Base-by-base conservation (phyloP, 30 jellyfish, hydroid and myxozoan genomes). In the Chrysaora quinquecirrha region DNA sequence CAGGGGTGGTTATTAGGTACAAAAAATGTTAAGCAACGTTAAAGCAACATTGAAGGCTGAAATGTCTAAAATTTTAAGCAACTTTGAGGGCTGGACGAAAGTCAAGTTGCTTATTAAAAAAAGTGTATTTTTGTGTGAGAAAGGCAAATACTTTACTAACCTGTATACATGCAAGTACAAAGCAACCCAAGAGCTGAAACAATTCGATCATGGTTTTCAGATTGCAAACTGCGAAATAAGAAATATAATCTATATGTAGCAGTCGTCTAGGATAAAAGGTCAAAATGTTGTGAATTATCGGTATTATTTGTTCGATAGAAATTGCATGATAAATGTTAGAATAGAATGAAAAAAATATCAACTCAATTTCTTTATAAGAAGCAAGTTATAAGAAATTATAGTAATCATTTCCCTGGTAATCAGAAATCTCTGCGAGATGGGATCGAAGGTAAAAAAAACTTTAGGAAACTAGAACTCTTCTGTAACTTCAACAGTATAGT, bases 121-220 rank as follows among this genome's bases (percentile, higher is more conserved):
- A n/a, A n/a, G n/a, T n/a, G n/a, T n/a, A n/a, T n/a, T n/a, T n/a
- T 16, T 9, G 58, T 43, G 58, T 43, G 16, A 43, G 9, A 16
- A 43, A 43, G 58, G 16, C 58, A 6, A 43, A 9, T 52, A 25
- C 24, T 9, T 52, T 10, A 33, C 94, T 54, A 38, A 94, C 99
- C 99, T 77, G 99, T 89, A 65, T 94, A 94, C 97, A 94, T 87
- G 82, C 97, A 87, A 0, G 99, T 88, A 58, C 95, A 87, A 48
- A 94, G 94, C n/a, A 94, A 83, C 28, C 97, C 95, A 9, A 94
- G 78, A 4, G 99, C 93, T 0, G 99, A 74, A 25, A 83, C 83
- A 65, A 82, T 32, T 23, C 87, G 91, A 50, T 87, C 95, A 7
- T 92, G 83, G n/a, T 73, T 67, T 35, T 88, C 99, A 71, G 91